These are phyloP conservation scores for Tetramorium bicarinatum DNA, from an alignment of 2,888 invertebrate genomes.

Conservation along the genomic window DNA sequence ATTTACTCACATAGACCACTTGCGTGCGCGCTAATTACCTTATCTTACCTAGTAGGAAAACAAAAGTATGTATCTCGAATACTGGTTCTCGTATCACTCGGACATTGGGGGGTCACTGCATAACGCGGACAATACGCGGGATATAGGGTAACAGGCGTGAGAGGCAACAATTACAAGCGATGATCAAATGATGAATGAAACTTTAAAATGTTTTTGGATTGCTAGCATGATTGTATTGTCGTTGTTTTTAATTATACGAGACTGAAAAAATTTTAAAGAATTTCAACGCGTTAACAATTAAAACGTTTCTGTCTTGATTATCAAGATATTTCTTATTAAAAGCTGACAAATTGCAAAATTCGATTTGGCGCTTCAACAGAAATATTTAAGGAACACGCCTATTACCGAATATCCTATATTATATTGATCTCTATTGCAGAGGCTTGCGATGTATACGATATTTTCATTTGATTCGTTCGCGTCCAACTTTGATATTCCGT, in stretches of 20 bases:
- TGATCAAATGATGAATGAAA: neutral
- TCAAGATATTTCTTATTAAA: neutral
- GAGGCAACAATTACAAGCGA: neutral
- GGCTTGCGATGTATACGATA: neutral
- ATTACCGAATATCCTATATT: neutral
- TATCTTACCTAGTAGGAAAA: slow-evolving; percentile 75
- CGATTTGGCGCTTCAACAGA: neutral
- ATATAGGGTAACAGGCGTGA: neutral
- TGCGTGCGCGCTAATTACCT: slow-evolving; percentile 59
- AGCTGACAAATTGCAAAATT: neutral
- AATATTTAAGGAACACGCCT: neutral
- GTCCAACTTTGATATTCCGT: slow-evolving; percentile 35
- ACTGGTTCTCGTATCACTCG: slow-evolving; percentile 75
- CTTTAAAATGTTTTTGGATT: neutral
- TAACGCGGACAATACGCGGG: neutral
- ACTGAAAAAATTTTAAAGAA: neutral
- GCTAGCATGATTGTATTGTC: neutral
- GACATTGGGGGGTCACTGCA: slow-evolving; percentile 60
- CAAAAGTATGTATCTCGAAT: slow-evolving; percentile 72
- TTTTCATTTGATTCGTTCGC: slow-evolving; percentile 36
- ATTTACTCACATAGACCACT: neutral
- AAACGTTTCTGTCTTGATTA: neutral
- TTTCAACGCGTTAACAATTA: neutral
- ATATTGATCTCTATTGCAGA: neutral
- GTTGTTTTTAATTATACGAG: neutral